phyloP scores from a whole-genome alignment of 2,888 invertebrate genomes.

The Trissolcus japonicus region DNA sequence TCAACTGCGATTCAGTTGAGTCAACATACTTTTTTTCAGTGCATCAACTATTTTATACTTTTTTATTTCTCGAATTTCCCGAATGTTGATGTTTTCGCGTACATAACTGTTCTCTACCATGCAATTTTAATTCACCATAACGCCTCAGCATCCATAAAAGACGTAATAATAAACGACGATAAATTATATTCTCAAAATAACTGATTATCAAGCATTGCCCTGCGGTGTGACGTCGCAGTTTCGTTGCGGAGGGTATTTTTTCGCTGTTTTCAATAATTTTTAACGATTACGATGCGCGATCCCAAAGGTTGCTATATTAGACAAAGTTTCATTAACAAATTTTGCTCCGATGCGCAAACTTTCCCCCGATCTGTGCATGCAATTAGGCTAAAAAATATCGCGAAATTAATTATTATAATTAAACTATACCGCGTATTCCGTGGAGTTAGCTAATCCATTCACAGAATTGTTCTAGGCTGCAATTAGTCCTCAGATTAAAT shows the following conservation, averaged over 20 bases:
- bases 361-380: no score
- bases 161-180: neutral
- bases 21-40: no score
- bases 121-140: no score
- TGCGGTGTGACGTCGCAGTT: no score
- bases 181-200: neutral
- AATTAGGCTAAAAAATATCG: conserved; percentile 42
- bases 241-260: neutral
- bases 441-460: conserved; percentile 28
- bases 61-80: no score
- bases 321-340: conserved; percentile 39
- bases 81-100: no score
- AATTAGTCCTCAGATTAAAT: conserved; percentile 8
- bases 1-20: no score
- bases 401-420: conserved; percentile 22
- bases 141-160: neutral
- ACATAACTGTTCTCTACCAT: no score
- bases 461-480: conserved; percentile 17
- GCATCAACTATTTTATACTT: no score
- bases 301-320: neutral
- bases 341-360: neutral
- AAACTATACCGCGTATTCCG: conserved; percentile 32
- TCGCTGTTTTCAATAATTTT: conserved; percentile 27
- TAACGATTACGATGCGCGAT: conserved; percentile 19
- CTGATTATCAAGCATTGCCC: no score